phyloP scores from a whole-genome alignment of 2,888 invertebrate genomes.

The Subacronicta megacephala region DNA sequence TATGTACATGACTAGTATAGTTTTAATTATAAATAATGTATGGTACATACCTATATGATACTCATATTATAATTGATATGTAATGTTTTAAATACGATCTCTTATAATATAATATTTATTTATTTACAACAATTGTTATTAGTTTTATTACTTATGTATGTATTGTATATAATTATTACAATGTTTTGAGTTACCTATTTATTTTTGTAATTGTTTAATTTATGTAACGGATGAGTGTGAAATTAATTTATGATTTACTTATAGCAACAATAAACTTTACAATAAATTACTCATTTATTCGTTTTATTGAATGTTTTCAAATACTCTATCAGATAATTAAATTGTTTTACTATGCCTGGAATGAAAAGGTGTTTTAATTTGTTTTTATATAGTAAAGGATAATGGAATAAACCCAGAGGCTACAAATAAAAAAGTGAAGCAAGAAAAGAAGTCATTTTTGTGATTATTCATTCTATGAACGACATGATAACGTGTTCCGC shows the following conservation, averaged over 20 bases:
- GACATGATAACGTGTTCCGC: no score
- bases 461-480: no score
- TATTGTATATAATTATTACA: slow-evolving; percentile 67
- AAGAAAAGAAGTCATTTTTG: no score
- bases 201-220: slow-evolving; percentile 16
- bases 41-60: slow-evolving; percentile 41
- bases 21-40: slow-evolving; percentile 5
- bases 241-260: slow-evolving; percentile 57
- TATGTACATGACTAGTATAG: slow-evolving; percentile 11
- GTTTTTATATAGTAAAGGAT: no score
- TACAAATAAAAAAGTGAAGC: no score
- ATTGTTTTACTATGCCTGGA: no score
- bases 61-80: slow-evolving; percentile 32
- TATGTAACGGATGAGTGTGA: slow-evolving; percentile 63
- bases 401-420: no score
- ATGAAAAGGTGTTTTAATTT: no score
- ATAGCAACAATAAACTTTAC: slow-evolving; percentile 56
- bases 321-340: no score
- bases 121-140: slow-evolving; percentile 36
- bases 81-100: slow-evolving; percentile 50
- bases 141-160: slow-evolving; percentile 5
- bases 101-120: slow-evolving; percentile 51
- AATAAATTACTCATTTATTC: slow-evolving; percentile 21
- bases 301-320: no score
- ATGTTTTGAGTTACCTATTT: slow-evolving; percentile 59